These are phyloP conservation scores for Drosophila anomalipes DNA, from an alignment of 2,888 invertebrate genomes.

Conservation along the genomic window DNA sequence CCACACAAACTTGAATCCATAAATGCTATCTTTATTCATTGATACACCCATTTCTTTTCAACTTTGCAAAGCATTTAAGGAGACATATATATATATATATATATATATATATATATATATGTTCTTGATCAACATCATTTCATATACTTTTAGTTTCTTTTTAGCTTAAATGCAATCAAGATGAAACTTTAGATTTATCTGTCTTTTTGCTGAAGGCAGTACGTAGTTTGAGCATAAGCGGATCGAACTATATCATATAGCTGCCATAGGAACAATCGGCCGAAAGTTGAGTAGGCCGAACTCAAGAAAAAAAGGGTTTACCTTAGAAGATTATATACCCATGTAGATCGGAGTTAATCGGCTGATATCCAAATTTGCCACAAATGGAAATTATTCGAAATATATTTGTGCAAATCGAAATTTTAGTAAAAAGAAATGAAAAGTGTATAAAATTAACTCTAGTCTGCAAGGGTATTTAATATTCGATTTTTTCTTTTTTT, in stretches of 20 bases:
- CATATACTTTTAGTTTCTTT: background rate
- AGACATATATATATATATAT: too few species aligned
- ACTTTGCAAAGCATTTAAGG: background rate
- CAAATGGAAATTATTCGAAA: background rate
- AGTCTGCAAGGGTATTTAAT: background rate
- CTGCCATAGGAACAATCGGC: background rate
- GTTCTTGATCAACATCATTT: background rate
- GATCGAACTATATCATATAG: background rate
- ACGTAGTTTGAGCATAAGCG: background rate
- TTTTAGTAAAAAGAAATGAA: background rate
- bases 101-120: background rate
- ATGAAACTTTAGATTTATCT: background rate
- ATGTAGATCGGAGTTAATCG: background rate
- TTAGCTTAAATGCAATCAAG: background rate
- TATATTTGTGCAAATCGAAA: background rate
- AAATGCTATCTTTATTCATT: background rate
- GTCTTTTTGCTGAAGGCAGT: background rate
- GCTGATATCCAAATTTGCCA: too few species aligned
- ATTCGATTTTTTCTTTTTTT: background rate
- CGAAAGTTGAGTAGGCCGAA: fast-evolving
- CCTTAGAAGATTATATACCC: background rate
- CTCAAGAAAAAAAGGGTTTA: background rate
- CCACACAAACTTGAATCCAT: background rate
- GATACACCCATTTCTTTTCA: background rate
- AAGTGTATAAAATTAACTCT: background rate